Conservation (phyloP, 2,888 invertebrate genomes). For the Diloba caeruleocephala region DNA sequence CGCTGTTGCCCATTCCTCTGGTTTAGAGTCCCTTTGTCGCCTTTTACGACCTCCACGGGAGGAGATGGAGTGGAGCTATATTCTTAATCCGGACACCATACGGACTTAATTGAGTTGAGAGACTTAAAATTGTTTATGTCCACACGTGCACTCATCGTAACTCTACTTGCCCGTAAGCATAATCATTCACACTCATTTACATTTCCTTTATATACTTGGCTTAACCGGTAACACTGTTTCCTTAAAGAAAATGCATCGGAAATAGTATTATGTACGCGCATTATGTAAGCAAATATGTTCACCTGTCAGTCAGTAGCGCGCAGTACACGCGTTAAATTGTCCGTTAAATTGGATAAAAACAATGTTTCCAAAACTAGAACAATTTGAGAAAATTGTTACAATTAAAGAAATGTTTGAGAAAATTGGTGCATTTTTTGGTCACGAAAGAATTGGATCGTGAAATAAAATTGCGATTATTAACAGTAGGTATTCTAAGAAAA, state of each 20-base stretch:
- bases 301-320: slow-evolving; percentile 16
- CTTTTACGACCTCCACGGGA: too few relatives aligned
- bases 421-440: not conserved
- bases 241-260: slow-evolving; percentile 27
- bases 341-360: not conserved
- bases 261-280: slow-evolving; percentile 10
- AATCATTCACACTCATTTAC: too few relatives aligned
- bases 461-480: not conserved
- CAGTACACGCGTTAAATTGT: slow-evolving; percentile 24
- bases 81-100: too few relatives aligned
- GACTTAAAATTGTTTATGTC: too few relatives aligned
- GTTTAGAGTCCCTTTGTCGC: too few relatives aligned
- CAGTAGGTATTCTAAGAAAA: too few relatives aligned
- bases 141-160: too few relatives aligned
- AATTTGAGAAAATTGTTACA: not conserved
- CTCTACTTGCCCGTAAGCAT: too few relatives aligned
- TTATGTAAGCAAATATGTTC: slow-evolving; percentile 31
- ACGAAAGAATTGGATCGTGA: not conserved
- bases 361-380: not conserved
- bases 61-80: too few relatives aligned
- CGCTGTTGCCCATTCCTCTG: too few relatives aligned
- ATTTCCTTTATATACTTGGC: slow-evolving; percentile 10
- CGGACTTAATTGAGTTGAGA: too few relatives aligned
- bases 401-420: slow-evolving; percentile 4
- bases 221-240: slow-evolving; percentile 22